Base-by-base conservation (phyloP, 2,888 invertebrate genomes). In the Eupithecia tripunctaria region DNA sequence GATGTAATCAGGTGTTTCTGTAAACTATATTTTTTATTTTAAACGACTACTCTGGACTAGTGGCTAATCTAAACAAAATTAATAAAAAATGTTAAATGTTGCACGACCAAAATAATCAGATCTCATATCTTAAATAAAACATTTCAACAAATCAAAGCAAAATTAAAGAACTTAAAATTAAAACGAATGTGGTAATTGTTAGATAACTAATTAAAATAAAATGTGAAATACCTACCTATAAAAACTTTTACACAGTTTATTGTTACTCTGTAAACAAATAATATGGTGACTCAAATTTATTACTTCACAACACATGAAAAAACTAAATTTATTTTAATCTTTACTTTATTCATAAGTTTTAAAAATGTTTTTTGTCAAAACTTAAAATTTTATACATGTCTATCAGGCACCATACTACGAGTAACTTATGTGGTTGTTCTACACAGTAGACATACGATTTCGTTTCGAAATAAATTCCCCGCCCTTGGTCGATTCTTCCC, bases 401-500 rank as follows among this genome's bases (percentile, higher is more conserved):
- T 85, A 81, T 84, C 85, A 88, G 88, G 87, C 89, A 89, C 89
- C 89, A 84, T 80, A 87, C 88, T 90, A 72, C 69, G 71, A 74
- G 74, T 89, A 86, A 81, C 86, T 86, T 91, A 92, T 82, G 89
- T 85, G 90, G 90, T 91, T 88, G 92, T 92, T 91, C 94, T 94
- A 94, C 94, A 94, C 92, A 94, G 94, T 94, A 94, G 94, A 94
- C 92, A 94, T 91, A 92, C 89, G 87, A 88, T 88, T 89, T 92
- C 91, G 92, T 92, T 94, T 93, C 93, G 93, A 94, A 94, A 94
- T 91, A 91, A 91, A 91, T 88, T 89, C 88, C 88, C 89, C 89
- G 87, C 88, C 86, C 82, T 84, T 81, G 82, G 79, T 83, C 81
- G 82, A 82, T 80, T 81, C 84, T 85, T 85, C 84, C 82, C 84